Base-by-base conservation (phyloP, 2,113 vertebrate genomes). In the Phaethornis superciliosus region DNA sequence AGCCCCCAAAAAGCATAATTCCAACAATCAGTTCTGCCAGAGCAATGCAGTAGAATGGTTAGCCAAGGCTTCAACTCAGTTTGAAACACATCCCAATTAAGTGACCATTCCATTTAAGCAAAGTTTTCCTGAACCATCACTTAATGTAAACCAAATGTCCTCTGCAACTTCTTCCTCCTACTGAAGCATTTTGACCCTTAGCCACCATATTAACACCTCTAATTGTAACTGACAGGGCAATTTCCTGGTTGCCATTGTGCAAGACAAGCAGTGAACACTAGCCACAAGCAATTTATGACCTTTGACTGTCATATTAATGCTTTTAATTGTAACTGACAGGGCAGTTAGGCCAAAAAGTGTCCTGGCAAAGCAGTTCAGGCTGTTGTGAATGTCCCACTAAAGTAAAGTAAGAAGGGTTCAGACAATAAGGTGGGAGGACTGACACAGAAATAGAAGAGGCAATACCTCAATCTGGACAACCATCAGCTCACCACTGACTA, bases 221-320 rank as follows among this genome's bases (percentile, higher is more conserved):
- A 97, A 97, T 97, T 97, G 94, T 97, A 97, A 97, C 83, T 97
- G 96, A 97, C 96, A 97, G 95, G 94, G 88, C 96, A 97, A 97
- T 97, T 97, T 97, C 96, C 96, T 97, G 96, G 95, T 95, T 97
- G 95, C 96, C 94, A 97, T 95, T 95, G 94, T 84, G 90, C 0
- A 32, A 93, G 95, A 96, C 94, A 96, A 90, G 93, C 92, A 94
- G 82, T 0, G 49, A 93, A 90, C 96, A 95, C 96, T 95, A 95
- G 95, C 96, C 96, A 97, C 93, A 94, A 97, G 96, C 92, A 95
- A 96, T 97, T 94, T 94, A 94, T 96, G 94, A 97, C 96, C 96
- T 97, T 95, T 97, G 96, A 90, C 96, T 96, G 89, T 86, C 96
- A 95, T 96, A 95, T 94, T 96, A 97, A 96, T 21, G n/a, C 80